A percentile compares a stretch with the other conserved stretches of the same genome.
These are phyloP conservation scores for Australoheros facetus DNA, from an alignment of 2,797 vertebrate genomes.

Conservation along the genomic window DNA sequence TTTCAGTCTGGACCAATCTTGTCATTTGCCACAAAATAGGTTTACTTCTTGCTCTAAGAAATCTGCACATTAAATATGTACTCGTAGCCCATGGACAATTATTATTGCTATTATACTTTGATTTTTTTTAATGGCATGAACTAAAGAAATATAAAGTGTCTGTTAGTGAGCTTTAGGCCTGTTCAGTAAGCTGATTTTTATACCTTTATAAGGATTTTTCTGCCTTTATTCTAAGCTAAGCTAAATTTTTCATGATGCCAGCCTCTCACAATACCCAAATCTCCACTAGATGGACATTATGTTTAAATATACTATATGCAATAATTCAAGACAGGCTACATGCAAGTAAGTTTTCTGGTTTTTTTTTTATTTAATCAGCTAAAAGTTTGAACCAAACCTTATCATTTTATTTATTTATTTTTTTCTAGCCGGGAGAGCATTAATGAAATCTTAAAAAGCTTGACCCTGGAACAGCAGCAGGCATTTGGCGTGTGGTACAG, in stretches of 20 bases:
- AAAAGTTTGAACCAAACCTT: background rate
- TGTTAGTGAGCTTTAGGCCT: background rate
- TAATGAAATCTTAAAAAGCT: constrained; percentile 65
- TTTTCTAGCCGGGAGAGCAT: constrained; percentile 73
- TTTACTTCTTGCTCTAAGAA: background rate
- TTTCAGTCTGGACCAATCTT: constrained; percentile 34
- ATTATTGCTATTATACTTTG: background rate
- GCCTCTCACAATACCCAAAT: background rate
- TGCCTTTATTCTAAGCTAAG: background rate
- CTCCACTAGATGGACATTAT: background rate
- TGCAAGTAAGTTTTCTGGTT: background rate
- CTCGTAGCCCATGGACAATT: background rate
- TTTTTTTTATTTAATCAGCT: background rate
- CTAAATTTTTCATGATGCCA: background rate
- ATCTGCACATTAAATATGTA: background rate
- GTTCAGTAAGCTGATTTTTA: background rate
- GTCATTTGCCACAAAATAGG: background rate
- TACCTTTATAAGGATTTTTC: background rate
- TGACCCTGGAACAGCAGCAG: constrained; percentile 72
- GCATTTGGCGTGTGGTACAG: constrained; percentile 82
- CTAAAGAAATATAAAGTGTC: background rate
- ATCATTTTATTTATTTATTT: background rate
- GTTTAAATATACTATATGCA: background rate
- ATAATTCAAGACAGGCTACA: background rate
- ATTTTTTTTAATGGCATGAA: background rate